Evolutionary conservation across 2,888 invertebrate species (phyloP).

Genomic region (Electrophaes corylata): DNA sequence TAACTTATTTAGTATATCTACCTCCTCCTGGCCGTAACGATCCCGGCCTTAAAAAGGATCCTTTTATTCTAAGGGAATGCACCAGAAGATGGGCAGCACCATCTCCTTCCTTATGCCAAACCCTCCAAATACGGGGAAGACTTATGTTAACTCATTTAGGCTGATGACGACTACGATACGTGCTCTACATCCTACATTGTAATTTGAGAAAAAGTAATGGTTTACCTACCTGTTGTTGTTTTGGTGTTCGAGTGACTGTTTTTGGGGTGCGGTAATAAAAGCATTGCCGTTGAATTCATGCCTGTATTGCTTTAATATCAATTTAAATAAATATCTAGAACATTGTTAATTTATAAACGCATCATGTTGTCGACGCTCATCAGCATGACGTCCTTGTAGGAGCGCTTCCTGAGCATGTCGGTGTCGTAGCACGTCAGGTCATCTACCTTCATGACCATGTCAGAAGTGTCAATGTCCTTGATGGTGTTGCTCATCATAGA

Average conservation of each 20-base stretch:
- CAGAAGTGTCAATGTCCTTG: slow-evolving; percentile 66
- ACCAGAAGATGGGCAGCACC: no score
- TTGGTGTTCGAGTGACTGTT: not conserved
- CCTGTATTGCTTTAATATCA: slow-evolving; percentile 29
- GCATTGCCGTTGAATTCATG: slow-evolving; percentile 18
- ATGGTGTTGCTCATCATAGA: slow-evolving; percentile 56
- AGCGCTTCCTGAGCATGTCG: slow-evolving; percentile 66
- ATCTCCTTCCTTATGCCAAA: no score
- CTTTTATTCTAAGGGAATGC: no score
- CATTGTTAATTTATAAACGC: slow-evolving; percentile 53
- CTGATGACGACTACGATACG: no score
- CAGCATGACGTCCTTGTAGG: slow-evolving; percentile 74
- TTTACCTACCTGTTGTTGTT: not conserved
- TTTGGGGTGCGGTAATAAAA: slow-evolving; percentile 20
- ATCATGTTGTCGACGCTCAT: slow-evolving; percentile 67
- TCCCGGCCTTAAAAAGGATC: no score
- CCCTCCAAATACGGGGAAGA: no score
- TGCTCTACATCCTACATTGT: no score
- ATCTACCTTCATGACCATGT: slow-evolving; percentile 74
- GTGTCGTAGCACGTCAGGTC: slow-evolving; percentile 71
- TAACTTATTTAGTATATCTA: no score
- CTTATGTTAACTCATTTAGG: no score
- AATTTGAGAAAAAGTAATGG: not conserved
- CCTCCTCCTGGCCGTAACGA: no score
- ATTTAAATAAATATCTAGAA: slow-evolving; percentile 24